Conservation (phyloP, 2,113 vertebrate species). For the Rallus limicola region DNA sequence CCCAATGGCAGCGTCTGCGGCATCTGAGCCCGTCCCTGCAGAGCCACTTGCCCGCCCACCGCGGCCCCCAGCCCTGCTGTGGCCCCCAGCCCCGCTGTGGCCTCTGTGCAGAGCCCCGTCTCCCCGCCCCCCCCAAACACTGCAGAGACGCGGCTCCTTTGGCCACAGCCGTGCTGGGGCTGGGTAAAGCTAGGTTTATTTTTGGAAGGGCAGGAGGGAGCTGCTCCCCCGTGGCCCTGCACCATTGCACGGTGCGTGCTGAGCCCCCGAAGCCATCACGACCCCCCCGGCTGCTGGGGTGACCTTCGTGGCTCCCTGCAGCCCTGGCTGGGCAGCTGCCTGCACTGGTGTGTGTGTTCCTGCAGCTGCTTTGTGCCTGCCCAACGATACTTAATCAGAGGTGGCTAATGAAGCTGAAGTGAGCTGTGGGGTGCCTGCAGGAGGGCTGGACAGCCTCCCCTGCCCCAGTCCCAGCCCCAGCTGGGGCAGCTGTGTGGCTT, state of each 20-base stretch:
- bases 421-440: background rate
- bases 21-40: conserved; percentile 24
- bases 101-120: background rate
- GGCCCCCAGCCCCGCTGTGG: background rate
- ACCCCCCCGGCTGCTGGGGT: background rate
- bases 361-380: background rate
- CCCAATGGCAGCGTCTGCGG: conserved; percentile 59
- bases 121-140: background rate
- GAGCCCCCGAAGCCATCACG: background rate
- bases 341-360: background rate
- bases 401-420: background rate
- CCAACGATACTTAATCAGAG: rapidly evolving
- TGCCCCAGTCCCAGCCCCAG: background rate
- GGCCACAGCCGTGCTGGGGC: background rate
- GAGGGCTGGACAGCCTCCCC: rapidly evolving
- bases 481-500: background rate
- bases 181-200: background rate
- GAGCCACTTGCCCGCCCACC: conserved; percentile 13
- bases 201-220: background rate
- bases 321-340: background rate
- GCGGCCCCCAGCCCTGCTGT: background rate
- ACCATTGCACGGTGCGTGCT: rapidly evolving
- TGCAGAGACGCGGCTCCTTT: background rate
- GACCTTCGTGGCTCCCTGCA: background rate
- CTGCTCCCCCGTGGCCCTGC: rapidly evolving